Percentiles rank a stretch among this genome's conserved stretches.
Evolutionary conservation across 2,113 vertebrate genomes (phyloP).

Genomic region (Symphodus melops): DNA sequence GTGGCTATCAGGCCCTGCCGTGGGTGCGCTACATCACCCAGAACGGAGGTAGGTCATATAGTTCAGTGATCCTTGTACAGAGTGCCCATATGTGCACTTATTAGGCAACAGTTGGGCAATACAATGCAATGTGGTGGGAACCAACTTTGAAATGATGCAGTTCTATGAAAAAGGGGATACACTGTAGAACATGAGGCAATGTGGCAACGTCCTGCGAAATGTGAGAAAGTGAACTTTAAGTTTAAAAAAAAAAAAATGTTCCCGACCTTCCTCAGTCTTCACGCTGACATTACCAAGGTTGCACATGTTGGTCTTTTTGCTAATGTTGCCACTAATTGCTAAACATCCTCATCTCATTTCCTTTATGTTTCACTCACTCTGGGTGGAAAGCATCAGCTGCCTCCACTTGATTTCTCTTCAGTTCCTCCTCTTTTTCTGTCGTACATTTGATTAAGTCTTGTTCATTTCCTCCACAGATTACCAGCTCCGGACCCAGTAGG

Average conservation of each 20-base stretch:
- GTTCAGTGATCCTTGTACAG: conserved; percentile 25
- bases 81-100: conserved; percentile 67
- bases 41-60: conserved; percentile 89
- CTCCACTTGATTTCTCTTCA: conserved; percentile 57
- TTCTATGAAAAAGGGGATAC: conserved; percentile 76
- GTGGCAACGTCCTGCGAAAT: conserved; percentile 72
- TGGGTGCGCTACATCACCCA: conserved; percentile 99
- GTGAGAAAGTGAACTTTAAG: conserved; percentile 70
- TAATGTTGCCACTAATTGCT: conserved; percentile 77
- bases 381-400: conserved; percentile 79
- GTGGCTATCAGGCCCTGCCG: conserved; percentile 89
- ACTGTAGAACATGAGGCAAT: conserved; percentile 65
- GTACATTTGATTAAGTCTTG: conserved; percentile 77
- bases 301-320: conserved; percentile 70
- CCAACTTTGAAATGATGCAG: conserved; percentile 50
- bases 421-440: conserved; percentile 62
- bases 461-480: conserved; percentile 85
- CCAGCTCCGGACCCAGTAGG: conserved; percentile 86
- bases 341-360: conserved; percentile 80
- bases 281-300: conserved; percentile 52
- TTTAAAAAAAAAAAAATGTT: not conserved
- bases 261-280: conserved; percentile 47
- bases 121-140: conserved; percentile 72
- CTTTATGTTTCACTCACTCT: conserved; percentile 70
- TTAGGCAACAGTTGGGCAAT: conserved; percentile 82